Evolutionary conservation across 2,113 vertebrate genomes (phyloP), one percentile per base, ranked within the genome.

Genomic region (Tretioscincus oriximinensis): DNA sequence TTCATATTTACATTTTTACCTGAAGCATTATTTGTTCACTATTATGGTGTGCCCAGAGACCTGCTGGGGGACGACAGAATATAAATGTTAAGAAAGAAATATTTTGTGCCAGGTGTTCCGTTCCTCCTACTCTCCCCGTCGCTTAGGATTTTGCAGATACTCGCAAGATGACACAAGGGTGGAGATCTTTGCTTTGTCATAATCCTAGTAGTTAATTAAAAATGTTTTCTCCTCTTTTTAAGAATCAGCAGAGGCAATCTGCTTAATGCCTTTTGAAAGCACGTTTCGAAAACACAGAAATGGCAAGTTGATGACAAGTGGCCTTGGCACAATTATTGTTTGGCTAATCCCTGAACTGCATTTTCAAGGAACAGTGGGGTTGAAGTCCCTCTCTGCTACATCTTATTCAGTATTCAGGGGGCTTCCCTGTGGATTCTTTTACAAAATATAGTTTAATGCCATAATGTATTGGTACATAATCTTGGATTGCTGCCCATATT

Each of bases 131-230:
- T 14, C 49, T 11, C 8, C 54, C 12, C 14, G 14, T 14, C 5
- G 12, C 54, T 58, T 18, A 58, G 54, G 18, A 58, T 58, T 58
- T 18, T 58, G 54, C 54, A 58, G 4, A 16, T 58, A 14, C 54
- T 58, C 54, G 51, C 51, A 51, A 51, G 51, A 51, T 51, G 51
- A 51, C 2, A 58, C 18, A 58, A 18, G 14, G 12, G 54, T 14
- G 54, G 54, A 58, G 54, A 16, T 18, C 54, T 18, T 18, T 29
- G n/a, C 68, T 63, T 72, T 72, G 9, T 41, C 28, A 72, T 31
- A 80, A 80, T 72, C 68, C 58, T 49, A 47, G 29, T 11, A 80
- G 68, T 28, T 72, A 80, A 71, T 80, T 80, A 72, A 80, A 41
- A 80, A 80, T 64, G 68, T 63, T 80, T 80, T 60, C 16, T 29